Evolutionary conservation across 2,113 vertebrate genomes (phyloP).

Genomic region (Fulmarus glacialis): DNA sequence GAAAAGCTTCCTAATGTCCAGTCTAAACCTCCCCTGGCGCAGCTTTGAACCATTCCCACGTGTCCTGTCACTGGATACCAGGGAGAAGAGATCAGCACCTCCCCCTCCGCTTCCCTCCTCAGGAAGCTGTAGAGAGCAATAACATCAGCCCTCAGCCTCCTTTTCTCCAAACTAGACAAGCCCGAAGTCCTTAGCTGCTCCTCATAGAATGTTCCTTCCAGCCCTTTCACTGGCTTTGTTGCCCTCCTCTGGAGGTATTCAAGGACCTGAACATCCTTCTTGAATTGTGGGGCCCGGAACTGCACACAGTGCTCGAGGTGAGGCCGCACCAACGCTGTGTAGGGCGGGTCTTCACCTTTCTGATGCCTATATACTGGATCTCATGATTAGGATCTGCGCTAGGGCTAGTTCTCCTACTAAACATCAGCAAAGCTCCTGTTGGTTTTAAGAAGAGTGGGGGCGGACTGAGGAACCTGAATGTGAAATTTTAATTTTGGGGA

Average conservation of each 20-base stretch:
- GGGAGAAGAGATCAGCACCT: neutral
- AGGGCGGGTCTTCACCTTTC: neutral
- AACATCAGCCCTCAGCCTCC: neutral
- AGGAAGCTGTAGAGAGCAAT: neutral
- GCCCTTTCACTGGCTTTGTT: neutral
- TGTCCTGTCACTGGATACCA: neutral
- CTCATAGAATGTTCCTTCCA: neutral
- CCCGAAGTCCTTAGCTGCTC: neutral
- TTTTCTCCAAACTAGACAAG: neutral
- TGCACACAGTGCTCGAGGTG: neutral
- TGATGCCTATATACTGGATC: neutral
- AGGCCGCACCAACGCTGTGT: neutral
- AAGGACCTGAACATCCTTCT: neutral
- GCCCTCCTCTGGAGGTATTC: neutral
- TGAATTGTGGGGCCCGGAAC: neutral
- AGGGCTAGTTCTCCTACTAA: neutral
- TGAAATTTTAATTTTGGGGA: neutral
- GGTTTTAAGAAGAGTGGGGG: neutral
- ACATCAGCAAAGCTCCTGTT: neutral
- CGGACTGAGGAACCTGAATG: neutral
- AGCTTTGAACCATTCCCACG: neutral
- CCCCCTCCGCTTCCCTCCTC: neutral
- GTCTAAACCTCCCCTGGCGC: neutral
- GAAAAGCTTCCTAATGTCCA: neutral
- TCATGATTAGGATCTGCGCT: neutral